Conservation (phyloP, 2,888 invertebrate genomes). For the Phymatocera aterrima region DNA sequence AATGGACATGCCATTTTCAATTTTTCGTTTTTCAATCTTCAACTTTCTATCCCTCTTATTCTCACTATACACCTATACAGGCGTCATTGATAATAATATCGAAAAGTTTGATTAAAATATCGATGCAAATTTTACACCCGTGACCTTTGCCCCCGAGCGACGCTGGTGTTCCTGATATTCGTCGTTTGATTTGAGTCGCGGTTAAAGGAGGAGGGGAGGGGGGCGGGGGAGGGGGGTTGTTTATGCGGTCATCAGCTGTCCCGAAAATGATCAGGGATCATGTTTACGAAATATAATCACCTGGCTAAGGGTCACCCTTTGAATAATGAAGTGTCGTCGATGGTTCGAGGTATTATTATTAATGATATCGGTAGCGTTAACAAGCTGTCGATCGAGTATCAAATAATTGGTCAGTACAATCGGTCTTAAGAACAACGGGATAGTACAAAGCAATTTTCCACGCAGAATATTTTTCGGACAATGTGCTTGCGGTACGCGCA, state of each 20-base stretch:
- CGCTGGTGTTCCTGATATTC: no score
- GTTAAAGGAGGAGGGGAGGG: no score
- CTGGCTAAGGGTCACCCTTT: neutral
- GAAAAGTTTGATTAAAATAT: no score
- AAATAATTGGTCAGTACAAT: neutral
- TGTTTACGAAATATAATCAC: conserved; percentile 30
- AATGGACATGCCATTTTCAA: conserved; percentile 73
- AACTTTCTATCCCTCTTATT: neutral
- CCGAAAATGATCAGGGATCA: conserved; percentile 5
- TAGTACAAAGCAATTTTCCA: neutral
- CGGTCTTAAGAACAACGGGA: neutral
- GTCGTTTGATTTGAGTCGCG: no score
- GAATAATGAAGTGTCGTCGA: neutral
- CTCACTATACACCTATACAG: neutral
- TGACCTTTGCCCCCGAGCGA: no score
- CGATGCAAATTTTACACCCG: no score
- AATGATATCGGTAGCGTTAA: conserved; percentile 30
- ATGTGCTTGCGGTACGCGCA: conserved; percentile 18
- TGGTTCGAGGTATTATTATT: neutral
- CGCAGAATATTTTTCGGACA: no score
- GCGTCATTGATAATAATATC: no score
- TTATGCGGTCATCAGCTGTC: conserved; percentile 37
- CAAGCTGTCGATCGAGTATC: neutral
- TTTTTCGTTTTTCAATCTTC: conserved; percentile 35
- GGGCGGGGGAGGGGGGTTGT: conserved; percentile 17